Evolutionary conservation across 2,888 invertebrate species (phyloP).

Genomic region (Corbicula japonica): DNA sequence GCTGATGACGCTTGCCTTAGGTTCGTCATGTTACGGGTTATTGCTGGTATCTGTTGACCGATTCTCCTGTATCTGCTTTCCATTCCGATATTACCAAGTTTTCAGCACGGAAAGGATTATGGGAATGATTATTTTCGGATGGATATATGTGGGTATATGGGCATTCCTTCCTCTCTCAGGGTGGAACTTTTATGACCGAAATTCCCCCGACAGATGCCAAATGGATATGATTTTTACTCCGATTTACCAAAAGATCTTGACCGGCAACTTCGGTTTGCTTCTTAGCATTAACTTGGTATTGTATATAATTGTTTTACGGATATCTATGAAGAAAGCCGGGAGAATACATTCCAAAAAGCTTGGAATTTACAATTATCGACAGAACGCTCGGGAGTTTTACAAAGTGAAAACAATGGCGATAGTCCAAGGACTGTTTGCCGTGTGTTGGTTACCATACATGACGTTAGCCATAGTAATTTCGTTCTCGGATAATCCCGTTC

Average conservation of each 20-base stretch:
- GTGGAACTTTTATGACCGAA: slow-evolving; percentile 50
- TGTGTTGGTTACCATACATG: slow-evolving; percentile 53
- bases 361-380: not conserved
- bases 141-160: slow-evolving; percentile 35
- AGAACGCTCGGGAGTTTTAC: slow-evolving; percentile 32
- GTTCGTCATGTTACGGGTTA: slow-evolving; percentile 40
- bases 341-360: slow-evolving; percentile 7
- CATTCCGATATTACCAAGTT: slow-evolving; percentile 24
- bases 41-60: slow-evolving; percentile 50
- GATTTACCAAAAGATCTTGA: slow-evolving; percentile 38
- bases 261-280: slow-evolving; percentile 21
- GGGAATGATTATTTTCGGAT: slow-evolving; percentile 35
- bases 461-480: slow-evolving; percentile 11
- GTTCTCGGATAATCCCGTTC: slow-evolving; percentile 13
- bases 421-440: slow-evolving; percentile 50
- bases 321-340: slow-evolving; percentile 37
- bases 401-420: slow-evolving; percentile 55
- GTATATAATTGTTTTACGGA: slow-evolving; percentile 44
- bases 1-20: slow-evolving; percentile 41
- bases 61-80: slow-evolving; percentile 48
- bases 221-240: slow-evolving; percentile 34
- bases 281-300: slow-evolving; percentile 33
- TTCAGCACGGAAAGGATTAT: slow-evolving; percentile 31
- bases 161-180: slow-evolving; percentile 42
- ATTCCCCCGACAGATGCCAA: slow-evolving; percentile 30